Conservation (phyloP, 2,113 vertebrate genomes). For the Aleadryas rufinucha region DNA sequence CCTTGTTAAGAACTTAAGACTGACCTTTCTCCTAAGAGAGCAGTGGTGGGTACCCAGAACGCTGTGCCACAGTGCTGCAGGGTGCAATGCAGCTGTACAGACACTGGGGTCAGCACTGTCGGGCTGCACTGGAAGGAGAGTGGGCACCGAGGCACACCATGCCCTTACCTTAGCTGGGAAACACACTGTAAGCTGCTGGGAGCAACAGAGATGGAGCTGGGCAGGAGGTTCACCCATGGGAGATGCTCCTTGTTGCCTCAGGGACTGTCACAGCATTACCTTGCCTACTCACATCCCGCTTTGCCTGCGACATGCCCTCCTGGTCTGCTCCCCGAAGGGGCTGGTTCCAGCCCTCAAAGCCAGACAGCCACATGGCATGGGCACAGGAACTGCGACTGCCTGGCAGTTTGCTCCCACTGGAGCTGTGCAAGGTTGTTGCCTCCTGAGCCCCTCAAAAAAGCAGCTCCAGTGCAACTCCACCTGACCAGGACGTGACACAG, state of each 20-base stretch:
- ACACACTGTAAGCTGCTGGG: neutral
- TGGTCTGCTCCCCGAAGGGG: rapidly evolving
- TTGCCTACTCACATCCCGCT: rapidly evolving
- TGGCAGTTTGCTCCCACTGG: rapidly evolving
- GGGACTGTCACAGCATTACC: too few species aligned
- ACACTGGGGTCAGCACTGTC: neutral
- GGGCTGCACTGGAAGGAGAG: neutral
- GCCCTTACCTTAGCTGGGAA: neutral
- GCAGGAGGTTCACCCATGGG: rapidly evolving
- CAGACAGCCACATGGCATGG: rapidly evolving
- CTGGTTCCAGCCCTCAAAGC: neutral
- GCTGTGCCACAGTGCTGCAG: neutral
- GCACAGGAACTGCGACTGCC: rapidly evolving
- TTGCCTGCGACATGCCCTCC: neutral
- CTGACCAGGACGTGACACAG: rapidly evolving
- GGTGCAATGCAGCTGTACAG: neutral
- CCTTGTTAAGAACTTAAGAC: neutral
- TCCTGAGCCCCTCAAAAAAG: neutral
- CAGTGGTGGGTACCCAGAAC: neutral
- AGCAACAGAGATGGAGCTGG: rapidly evolving
- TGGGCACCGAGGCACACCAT: rapidly evolving
- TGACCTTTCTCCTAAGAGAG: neutral
- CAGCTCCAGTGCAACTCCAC: neutral
- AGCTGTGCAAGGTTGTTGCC: rapidly evolving
- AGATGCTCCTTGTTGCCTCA: neutral